These are phyloP conservation scores for Calidris pugnax DNA, from an alignment of 2,113 vertebrate genomes.

Conservation along the genomic window DNA sequence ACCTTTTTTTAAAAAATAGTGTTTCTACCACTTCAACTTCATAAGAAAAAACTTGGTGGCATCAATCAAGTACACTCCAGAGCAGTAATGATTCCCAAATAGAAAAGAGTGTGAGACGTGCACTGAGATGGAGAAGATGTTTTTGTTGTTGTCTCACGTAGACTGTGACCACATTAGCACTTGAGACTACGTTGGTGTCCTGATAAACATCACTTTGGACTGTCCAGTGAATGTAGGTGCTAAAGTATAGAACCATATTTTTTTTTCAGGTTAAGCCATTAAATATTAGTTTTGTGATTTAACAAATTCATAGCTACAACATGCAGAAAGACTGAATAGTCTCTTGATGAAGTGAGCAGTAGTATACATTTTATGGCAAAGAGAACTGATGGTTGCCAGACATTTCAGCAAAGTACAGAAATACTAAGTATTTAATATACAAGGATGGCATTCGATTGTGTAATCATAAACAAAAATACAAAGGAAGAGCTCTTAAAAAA, in stretches of 20 bases:
- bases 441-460: neutral
- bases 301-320: neutral
- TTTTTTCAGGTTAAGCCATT: neutral
- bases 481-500: neutral
- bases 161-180: neutral
- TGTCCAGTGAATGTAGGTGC: neutral
- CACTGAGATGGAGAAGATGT: neutral
- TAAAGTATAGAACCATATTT: neutral
- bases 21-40: neutral
- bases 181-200: neutral
- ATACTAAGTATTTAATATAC: neutral
- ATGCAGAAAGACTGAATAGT: neutral
- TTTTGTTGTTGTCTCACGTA: neutral
- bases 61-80: neutral
- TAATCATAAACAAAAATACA: neutral
- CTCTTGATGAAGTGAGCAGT: neutral
- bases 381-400: neutral
- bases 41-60: neutral
- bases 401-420: neutral
- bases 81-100: neutral
- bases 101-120: neutral
- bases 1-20: neutral
- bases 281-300: neutral
- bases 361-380: neutral
- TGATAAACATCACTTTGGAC: neutral